Conservation (phyloP, 2,888 invertebrate genomes). For the Charanyca ferruginea region DNA sequence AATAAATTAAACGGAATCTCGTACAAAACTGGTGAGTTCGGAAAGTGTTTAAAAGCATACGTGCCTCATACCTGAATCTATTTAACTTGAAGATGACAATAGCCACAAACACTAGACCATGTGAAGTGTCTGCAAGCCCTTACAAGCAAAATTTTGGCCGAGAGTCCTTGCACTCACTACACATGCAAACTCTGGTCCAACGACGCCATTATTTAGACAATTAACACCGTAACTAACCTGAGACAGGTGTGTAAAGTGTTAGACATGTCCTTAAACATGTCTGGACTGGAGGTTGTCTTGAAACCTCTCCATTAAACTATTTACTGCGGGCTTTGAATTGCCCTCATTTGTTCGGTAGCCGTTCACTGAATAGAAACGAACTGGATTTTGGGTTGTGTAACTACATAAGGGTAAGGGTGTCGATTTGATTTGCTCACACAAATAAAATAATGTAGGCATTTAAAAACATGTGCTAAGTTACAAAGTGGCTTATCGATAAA, state of each 20-base stretch:
- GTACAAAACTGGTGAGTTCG: too few species aligned
- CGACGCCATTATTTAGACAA: conserved; percentile 84
- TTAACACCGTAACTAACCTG: conserved; percentile 72
- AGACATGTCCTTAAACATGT: conserved; percentile 60
- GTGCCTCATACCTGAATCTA: too few species aligned
- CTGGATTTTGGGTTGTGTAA: too few species aligned
- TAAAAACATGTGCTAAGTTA: too few species aligned
- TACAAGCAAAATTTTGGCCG: conserved; percentile 26
- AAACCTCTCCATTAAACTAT: conserved; percentile 73
- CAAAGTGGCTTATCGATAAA: too few species aligned
- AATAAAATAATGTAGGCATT: too few species aligned
- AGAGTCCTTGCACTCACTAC: conserved; percentile 38
- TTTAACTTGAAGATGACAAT: not conserved
- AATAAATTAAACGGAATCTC: conserved; percentile 11
- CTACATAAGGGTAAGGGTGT: too few species aligned
- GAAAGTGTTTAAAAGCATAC: too few species aligned
- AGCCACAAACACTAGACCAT: not conserved
- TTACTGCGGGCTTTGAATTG: conserved; percentile 60
- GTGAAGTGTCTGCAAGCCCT: conserved; percentile 6
- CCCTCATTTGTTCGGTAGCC: conserved; percentile 18
- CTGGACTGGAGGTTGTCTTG: conserved; percentile 59
- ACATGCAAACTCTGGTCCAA: conserved; percentile 57
- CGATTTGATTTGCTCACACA: too few species aligned
- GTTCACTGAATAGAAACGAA: not conserved
- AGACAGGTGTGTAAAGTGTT: conserved; percentile 77